Percentiles rank a stretch among this genome's conserved stretches.
Conservation (phyloP, 2,113 vertebrate species). For the Odocoileus virginianus region DNA sequence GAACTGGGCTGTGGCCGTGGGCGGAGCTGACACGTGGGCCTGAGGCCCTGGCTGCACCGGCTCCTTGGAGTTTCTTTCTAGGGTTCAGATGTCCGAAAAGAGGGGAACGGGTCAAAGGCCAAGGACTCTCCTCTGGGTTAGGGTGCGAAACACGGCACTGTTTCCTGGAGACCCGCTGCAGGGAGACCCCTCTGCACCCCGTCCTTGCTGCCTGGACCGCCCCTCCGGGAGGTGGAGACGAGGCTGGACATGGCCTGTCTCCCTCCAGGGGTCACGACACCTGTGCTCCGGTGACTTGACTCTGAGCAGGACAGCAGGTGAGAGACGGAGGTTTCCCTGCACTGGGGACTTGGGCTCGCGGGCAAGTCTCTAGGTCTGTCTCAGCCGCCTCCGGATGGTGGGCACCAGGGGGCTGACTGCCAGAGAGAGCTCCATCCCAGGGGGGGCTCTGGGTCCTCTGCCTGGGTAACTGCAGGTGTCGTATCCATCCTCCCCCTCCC, state of each 20-base stretch:
- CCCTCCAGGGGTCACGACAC: neutral
- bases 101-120: neutral
- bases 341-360: fast-evolving
- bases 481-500: neutral
- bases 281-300: neutral
- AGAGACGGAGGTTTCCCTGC: neutral
- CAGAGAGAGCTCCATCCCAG: neutral
- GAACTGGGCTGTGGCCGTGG: neutral
- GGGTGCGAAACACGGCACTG: too few species aligned
- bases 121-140: neutral
- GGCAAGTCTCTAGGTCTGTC: neutral
- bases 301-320: neutral
- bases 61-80: neutral
- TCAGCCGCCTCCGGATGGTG: neutral
- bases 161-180: neutral
- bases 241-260: neutral
- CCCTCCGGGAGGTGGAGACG: neutral
- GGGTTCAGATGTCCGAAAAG: neutral
- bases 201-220: neutral
- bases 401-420: neutral
- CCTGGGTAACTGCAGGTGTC: neutral
- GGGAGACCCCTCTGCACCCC: neutral
- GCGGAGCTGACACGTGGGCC: neutral
- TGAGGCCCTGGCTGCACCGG: fast-evolving
- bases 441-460: neutral